Conservation (phyloP, 2,113 vertebrate species). For the Axis porcinus region DNA sequence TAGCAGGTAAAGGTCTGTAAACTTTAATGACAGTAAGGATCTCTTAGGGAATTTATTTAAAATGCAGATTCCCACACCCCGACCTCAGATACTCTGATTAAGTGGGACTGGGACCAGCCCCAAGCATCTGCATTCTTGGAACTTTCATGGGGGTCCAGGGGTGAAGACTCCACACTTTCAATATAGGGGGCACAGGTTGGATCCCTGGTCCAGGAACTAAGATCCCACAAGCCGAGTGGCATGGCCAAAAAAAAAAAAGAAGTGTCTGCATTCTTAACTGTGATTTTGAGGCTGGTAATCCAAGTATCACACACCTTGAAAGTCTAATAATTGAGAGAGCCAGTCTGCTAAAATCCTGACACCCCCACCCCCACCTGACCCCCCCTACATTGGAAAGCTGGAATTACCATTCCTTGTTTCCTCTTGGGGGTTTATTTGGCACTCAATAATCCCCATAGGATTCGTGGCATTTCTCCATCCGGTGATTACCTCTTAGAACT, state of each 20-base stretch:
- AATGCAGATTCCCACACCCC: not conserved
- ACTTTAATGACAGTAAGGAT: not conserved
- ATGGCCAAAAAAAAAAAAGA: not conserved
- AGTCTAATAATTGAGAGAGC: not conserved
- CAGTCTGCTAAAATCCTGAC: not conserved
- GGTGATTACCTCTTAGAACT: slow-evolving; percentile 14
- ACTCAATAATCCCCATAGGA: not conserved
- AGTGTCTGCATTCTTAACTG: not conserved
- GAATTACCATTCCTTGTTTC: not conserved
- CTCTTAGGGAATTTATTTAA: not conserved
- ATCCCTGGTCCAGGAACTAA: not conserved
- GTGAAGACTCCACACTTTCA: not conserved
- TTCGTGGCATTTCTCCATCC: not conserved
- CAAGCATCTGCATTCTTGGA: not conserved
- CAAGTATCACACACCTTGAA: not conserved
- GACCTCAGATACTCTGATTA: not conserved
- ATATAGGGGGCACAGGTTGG: not conserved
- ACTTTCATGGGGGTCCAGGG: not conserved
- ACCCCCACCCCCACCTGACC: not conserved
- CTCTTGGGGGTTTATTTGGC: not conserved
- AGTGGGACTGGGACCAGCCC: not conserved
- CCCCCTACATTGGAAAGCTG: not conserved
- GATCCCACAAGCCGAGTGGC: not conserved
- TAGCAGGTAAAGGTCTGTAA: not conserved
- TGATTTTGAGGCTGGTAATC: not conserved